Percentiles rank a stretch among this genome's conserved stretches.
phyloP scores from a whole-genome alignment of 2,113 vertebrate species.

The Gobius niger region DNA sequence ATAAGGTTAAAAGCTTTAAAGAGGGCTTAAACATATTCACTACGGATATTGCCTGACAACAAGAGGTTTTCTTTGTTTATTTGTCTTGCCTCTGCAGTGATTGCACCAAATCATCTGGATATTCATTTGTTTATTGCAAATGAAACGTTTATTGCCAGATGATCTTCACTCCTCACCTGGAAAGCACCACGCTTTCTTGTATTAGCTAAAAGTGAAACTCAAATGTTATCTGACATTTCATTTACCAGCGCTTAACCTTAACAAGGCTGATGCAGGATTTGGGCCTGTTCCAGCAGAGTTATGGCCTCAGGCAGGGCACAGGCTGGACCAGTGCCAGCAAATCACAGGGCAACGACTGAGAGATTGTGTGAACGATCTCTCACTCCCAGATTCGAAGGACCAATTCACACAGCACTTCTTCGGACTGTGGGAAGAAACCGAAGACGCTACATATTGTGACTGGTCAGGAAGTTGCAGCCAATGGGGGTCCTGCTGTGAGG shows the following conservation, averaged over 20 bases:
- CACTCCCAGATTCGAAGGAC: not conserved
- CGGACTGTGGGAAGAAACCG: conserved; percentile 9
- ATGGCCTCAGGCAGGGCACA: not conserved
- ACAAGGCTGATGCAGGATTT: not conserved
- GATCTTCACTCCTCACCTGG: too few species aligned
- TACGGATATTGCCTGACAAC: too few species aligned
- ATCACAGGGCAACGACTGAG: conserved; percentile 7
- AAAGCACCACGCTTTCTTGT: too few species aligned
- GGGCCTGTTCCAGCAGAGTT: not conserved
- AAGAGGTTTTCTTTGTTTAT: too few species aligned
- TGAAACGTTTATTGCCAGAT: too few species aligned
- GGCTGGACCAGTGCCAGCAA: conserved; percentile 3
- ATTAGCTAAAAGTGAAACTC: not conserved
- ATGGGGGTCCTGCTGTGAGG: not conserved
- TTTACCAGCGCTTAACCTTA: not conserved
- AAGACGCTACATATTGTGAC: not conserved
- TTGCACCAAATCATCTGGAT: too few species aligned
- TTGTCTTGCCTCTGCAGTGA: too few species aligned
- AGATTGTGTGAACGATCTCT: too few species aligned
- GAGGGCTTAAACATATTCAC: not conserved
- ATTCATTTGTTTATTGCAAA: too few species aligned
- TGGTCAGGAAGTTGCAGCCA: not conserved
- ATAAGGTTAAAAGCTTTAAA: not conserved
- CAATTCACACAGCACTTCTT: conserved; percentile 8
- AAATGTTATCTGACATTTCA: not conserved